Evolutionary conservation across 2,113 vertebrate species (phyloP).

Genomic region (Aix galericulata): DNA sequence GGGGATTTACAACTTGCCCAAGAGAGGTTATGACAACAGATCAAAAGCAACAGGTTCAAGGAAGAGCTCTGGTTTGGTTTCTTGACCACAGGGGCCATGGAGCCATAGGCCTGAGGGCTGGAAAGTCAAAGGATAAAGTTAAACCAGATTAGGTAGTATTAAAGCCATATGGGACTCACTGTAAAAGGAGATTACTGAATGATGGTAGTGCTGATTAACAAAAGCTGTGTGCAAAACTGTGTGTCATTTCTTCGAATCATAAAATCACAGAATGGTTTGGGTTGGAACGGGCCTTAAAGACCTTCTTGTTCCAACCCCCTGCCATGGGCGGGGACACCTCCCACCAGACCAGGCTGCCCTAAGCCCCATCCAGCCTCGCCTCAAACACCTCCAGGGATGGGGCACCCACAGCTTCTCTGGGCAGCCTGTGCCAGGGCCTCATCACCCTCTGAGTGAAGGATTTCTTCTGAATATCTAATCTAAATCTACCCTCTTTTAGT

Average conservation of each 20-base stretch:
- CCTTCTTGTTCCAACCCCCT: too few species aligned
- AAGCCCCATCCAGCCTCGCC: too few species aligned
- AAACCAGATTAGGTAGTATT: background rate
- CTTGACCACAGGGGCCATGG: background rate
- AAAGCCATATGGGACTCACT: background rate
- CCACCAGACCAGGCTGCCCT: too few species aligned
- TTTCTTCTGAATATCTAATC: too few species aligned
- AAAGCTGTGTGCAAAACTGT: background rate
- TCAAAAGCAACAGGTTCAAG: fast-evolving
- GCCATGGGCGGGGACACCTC: too few species aligned
- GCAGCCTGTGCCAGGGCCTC: too few species aligned
- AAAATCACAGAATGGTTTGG: too few species aligned
- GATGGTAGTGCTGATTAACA: background rate
- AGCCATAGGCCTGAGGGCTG: background rate
- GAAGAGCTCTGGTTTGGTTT: background rate
- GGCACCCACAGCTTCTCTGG: too few species aligned
- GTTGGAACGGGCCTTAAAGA: too few species aligned
- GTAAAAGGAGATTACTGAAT: background rate
- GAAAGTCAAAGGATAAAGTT: background rate
- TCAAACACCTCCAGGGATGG: too few species aligned
- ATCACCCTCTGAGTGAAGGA: too few species aligned
- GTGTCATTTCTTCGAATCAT: background rate
- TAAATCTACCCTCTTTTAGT: too few species aligned
- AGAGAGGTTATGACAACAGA: background rate
- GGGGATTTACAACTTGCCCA: background rate